Evolutionary conservation across 2,797 vertebrate species (phyloP), one percentile per base, ranked within the genome.

Genomic region (Paramormyrops hopkinsi): DNA sequence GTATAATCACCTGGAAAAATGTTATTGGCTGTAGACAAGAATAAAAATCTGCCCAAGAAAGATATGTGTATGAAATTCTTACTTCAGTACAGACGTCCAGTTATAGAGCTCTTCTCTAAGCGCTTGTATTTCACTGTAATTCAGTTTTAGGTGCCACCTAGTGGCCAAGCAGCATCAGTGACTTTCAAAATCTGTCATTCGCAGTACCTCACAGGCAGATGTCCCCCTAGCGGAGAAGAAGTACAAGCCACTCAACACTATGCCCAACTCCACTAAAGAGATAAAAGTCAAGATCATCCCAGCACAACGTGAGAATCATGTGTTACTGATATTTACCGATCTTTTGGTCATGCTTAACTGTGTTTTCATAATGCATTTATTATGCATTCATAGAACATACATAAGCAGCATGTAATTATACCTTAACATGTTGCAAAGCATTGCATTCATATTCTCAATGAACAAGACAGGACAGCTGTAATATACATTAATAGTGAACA

Each of bases 261-360:
- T 97, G 0, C 97, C 97, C 0, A 99, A 99, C 59, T 91, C 97
- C 0, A 93, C 97, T 94, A 99, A 99, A 94, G 98, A 99, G 92
- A 98, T 99, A 93, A 99, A 99, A 97, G 97, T 99, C 90, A 99
- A 99, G 93, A 97, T 99, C 93, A 99, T 99, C 91, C 98, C 98
- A 0, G 95, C 98, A 0, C 98, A 98, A 44, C 98, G 98, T 99
- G 94, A 96, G 88, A 85, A 53, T 46, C 82, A 11, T 29, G 69
- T 76, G 12, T 76, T 76, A 2, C 69, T 76, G 1, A 76, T 41
- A 79, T 11, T 41, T 8, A 83, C 37, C 4, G 69, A 41, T 17
- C 29, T 2, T 73, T 41, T 41, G 33, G 29, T 73, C 17, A 73
- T 37, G 12, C 69, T 37, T 73, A 41, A 37, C 65, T 37, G 12